Evolutionary conservation across 2,888 invertebrate genomes (phyloP), one percentile per base, ranked within the genome.

Genomic region (Panzeria rudis): DNA sequence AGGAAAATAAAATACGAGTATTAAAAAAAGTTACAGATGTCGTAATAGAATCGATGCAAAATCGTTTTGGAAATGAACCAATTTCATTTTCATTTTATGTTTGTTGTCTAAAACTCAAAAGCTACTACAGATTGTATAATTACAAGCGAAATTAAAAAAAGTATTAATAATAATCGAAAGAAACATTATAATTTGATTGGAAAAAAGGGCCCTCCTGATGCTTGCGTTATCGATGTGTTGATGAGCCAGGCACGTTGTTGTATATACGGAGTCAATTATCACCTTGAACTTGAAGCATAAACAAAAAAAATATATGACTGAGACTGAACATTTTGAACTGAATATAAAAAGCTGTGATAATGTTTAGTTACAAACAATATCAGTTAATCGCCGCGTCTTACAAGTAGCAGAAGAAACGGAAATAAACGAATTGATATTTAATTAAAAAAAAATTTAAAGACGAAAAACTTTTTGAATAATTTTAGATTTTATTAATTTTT

Each of bases 261-360:
- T 32, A 73, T 75, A 73, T 35, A 79, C 78, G 29, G 29, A 85
- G 80, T 11, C 76, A 85, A 88, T 88, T 88, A 88, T 87, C 88
- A 87, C 88, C 83, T 86, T 84, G 84, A 84, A 86, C 82, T 86
- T 82, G 83, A 86, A 77, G 69, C 62, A 52, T 29, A 62, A 75
- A 56, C 23, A 69, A 81, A 71, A 17, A 20, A 50, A 59, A 20
- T 54, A 62, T 54, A 11, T 41, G 25, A 38, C 38, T 9, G 47
- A 15, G 15, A 23, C 23, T 20, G 35, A 68, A 25, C 3, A 17
- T 17, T 61, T 47, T 61, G 6, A 76, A 81, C 17, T 66, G 82
- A 75, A 79, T 85, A 85, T 85, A 85, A 85, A 85, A 85, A 79
- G 69, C 73, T n/a, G 47, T 3, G 73, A 20, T 44, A 35, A 35